Base-by-base conservation (phyloP, 2,888 invertebrate genomes). In the Camptogramma bilineatum region DNA sequence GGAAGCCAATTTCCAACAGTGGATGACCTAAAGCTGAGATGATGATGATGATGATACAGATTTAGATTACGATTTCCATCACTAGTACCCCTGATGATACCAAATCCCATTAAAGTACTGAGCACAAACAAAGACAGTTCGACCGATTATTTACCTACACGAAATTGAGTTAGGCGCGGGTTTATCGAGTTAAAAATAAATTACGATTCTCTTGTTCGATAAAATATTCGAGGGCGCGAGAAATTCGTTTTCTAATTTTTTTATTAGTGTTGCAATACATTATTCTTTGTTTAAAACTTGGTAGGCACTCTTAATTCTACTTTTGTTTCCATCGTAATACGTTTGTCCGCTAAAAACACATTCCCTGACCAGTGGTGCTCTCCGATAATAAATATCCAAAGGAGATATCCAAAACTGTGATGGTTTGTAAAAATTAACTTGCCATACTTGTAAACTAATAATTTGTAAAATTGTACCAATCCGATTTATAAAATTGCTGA, bases 161-260 rank as follows among this genome's bases (percentile, higher is more conserved):
- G 70, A 79, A 86, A 88, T 88, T 76, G 77, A 86, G 82, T 87
- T 87, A 83, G 75, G 72, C 76, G 76, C 74, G 71, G 73, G 74
- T 83, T 85, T 86, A 91, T 91, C 78, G 81, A 83, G 85, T 91
- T 90, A 88, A 83, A 84, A 83, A 74, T 80, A 79, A 91, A 91
- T 91, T 90, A 90, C 84, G 83, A 80, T 78, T 76, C 88, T 83
- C 84, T 88, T 86, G 86, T 87, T 83, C 76, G 55, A 53, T 57
- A 55, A 51, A 42, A 16, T 16, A 48, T 17, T 39, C 4, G 39
- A 56, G 56, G 62, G 62, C 52, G 44, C 51, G 50, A 16, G 48
- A 48, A 56, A 16, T 44, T 24, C 1, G 19, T 24, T 51, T 5
- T 47, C 13, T 21, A 10, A 10, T 48, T 48, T 44, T 16, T 17